Base-by-base conservation (phyloP, 2,888 invertebrate species). In the Atethmia centrago region DNA sequence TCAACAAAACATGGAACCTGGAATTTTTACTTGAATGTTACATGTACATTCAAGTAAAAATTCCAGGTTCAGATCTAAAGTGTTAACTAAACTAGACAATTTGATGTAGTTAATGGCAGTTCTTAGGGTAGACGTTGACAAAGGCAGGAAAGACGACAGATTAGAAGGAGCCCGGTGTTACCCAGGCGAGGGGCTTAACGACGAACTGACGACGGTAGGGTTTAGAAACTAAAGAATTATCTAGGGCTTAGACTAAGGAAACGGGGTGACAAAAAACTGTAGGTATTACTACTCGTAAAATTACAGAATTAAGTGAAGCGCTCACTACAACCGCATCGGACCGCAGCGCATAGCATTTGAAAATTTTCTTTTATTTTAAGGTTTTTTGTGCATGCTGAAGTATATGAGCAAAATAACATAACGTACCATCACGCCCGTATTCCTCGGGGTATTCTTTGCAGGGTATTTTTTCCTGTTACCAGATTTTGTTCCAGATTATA, bases 41-140 rank as follows among this genome's bases (percentile, higher is more conserved):
- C n/a, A n/a, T n/a, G n/a, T n/a, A n/a, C 42, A 42, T 9, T 10
- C 42, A 42, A n/a, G n/a, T 12, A 45, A 85, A 85, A 74, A n/a
- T n/a, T 63, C 49, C 61, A 64, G 63, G 40, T 67, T 42, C 63
- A 77, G 16, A 74, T 70, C 45, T 73, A 28, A 31, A 73, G 45
- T 16, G 67, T 59, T 62, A 81, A 58, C 74, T 67, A 70, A 49
- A 68, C 78, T 74, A 76, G 82, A 72, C 47, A 31, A 61, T 73
- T 77, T 63, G 62, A 64, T 28, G 68, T 86, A 82, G 85, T 88
- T 85, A 87, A 88, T 88, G 73, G 79, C 70, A 71, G 79, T 82
- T 79, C 86, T 88, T 87, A 87, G 61, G 36, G 42, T 12, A 80
- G 88, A 87, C 88, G 71, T 84, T 88, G 88, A 88, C 85, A 87